Base-by-base conservation (phyloP, 2,113 vertebrate genomes). In the Mormyrus lacerda region DNA sequence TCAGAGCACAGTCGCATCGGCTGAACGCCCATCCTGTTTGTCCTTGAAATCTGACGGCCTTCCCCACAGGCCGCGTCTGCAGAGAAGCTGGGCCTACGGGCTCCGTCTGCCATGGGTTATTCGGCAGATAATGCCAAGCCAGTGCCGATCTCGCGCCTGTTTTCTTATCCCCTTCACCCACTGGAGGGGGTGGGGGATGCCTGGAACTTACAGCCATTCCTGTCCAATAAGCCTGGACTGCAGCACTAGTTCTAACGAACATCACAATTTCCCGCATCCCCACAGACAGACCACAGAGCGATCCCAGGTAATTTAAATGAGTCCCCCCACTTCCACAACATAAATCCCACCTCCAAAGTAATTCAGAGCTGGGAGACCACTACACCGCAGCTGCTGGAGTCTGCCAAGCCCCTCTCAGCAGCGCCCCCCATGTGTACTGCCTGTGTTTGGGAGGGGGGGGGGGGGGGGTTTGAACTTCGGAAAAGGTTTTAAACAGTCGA, bases 401-500 rank as follows among this genome's bases (percentile, higher is more conserved):
- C 94, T 94, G 92, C 94, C 96, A 93, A 95, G 92, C 94, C 91
- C 92, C 90, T 89, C 94, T 94, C 94, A 92, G 90, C 89, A 92
- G 94, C 93, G 93, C 93, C 96, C 96, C 95, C 94, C 94, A 94
- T 95, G 93, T 95, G 94, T 93, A 94, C 24, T 27, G 82, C 47
- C 95, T 95, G 94, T 95, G 94, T 94, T 96, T 94, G 93, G 95
- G 95, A 94, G 24, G 58, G 24, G 58, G 58, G n/a, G 58, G 5
- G 48, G 10, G 0, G 51, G 61, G 3, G 96, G 95, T 96, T 95
- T 95, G 93, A 97, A 97, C 94, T 96, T 95, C 93, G 92, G 10
- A 93, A 93, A 95, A 94, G 96, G 96, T 97, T 97, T 98, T 97
- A 95, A 95, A 93, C 95, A 94, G 97, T 97, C 96, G 96, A 96